Evolutionary conservation across 2,113 vertebrate genomes (phyloP), one percentile per base, ranked within the genome.

Genomic region (Pimephales promelas): DNA sequence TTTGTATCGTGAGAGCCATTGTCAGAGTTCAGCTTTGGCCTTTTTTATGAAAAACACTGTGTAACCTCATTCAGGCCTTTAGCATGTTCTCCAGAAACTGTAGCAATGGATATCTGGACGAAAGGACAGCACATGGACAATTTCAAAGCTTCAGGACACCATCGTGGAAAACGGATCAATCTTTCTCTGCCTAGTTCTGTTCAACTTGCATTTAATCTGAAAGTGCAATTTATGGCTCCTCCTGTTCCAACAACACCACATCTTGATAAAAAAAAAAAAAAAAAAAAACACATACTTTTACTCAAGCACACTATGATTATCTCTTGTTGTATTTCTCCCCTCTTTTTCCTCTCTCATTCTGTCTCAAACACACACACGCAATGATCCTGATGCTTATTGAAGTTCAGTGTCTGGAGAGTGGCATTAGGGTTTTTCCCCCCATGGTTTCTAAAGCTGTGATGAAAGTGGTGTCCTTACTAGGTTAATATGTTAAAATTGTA

Each of bases 401-500:
- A 57, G 64, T 83, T 82, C 34, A 45, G 80, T 57, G 74, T 59
- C 57, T 61, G 49, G 47, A 57, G 74, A 84, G 56, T 59, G 87
- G 66, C 87, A 82, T 84, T 84, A 76, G 52, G 85, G 87, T 85
- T 83, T 87, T 86, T 80, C 85, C 88, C 36, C 82, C 88, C 87
- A 88, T 88, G 26, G 84, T 91, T 90, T 89, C 85, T 85, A 89
- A 90, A 91, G 85, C 89, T 91, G 81, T 88, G 87, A 86, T 83
- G 78, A 90, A 89, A 90, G 85, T 81, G 82, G 89, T 87, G 77
- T 93, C 84, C 90, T 87, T 82, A 89, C 86, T 92, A 87, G 87
- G 73, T 88, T 93, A 88, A 87, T 90, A 87, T 87, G 68, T 87
- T 92, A 87, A 87, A 91, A 88, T 86, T 93, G 92, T 93, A 92